Evolutionary conservation across 2,888 invertebrate genomes (phyloP), one percentile per base, ranked within the genome.

Genomic region (Caenorhabditis sulstoni): DNA sequence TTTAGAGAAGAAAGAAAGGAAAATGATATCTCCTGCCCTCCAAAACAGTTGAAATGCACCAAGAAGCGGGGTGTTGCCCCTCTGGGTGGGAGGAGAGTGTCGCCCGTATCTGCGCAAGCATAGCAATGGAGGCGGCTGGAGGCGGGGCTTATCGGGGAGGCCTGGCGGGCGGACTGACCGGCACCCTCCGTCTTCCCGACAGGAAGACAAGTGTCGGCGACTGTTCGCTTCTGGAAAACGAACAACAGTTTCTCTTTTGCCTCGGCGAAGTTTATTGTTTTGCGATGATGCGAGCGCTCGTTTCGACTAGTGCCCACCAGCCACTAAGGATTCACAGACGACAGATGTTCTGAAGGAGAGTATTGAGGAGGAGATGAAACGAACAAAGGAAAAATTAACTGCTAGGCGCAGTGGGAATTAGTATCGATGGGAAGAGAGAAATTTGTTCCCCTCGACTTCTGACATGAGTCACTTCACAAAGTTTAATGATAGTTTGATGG

Each of bases 401-500:
- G 50, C 67, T 37, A 57, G 55, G 71, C 55, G 49, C 55, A 71
- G 62, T 71, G 57, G 62, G 71, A 71, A 62, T 61, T 71, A 53
- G 70, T 70, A 53, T 52, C 59, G 37, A 39, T 64, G 62, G 39
- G 62, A 62, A 70, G 41, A 49, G 53, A 58, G 55, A 55, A 29
- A 67, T 41, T 55, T 55, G 55, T 55, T 37, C 3, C 23, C 23
- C n/a, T n/a, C 29, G 29, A 29, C 29, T 29, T 7, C 29, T 29
- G 29, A 29, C 29, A 29, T 53, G 16, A 29, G 22, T 53, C 53
- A 53, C 20, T 29, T 29, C 29, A 29, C 29, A 29, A 14, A 61
- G 59, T 68, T 68, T 68, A 59, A 68, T 68, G 68, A 67, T 52
- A 44, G 52, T 61, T 53, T 68, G 68, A 68, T 68, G 44, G 52